Base-by-base conservation (phyloP, 2,797 vertebrate species). In the Sarcoramphus papa region DNA sequence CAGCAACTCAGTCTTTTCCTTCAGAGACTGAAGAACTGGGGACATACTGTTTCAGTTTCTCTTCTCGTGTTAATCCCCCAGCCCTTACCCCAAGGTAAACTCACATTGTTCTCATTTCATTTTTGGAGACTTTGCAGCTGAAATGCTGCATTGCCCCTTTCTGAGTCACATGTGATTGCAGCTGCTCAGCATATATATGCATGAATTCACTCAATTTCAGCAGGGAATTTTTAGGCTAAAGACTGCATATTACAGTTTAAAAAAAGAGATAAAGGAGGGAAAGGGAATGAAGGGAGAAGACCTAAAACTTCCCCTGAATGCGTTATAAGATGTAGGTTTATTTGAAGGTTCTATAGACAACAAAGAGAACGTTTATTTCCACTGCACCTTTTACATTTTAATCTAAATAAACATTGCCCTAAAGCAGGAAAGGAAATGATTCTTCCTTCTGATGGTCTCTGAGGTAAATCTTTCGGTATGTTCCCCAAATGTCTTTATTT, bases 351-450 rank as follows among this genome's bases (percentile, higher is more conserved):
- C 72, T 92, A 57, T 24, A 60, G 85, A 64, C 41, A 80, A 33
- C 31, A 94, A 81, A 65, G 27, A 83, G 25, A 47, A 91, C 4
- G 1, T 77, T 92, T 85, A 59, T 76, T 95, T 95, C 50, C 65
- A 68, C 65, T 84, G 40, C 33, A 94, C 60, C 75, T 94, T 90
- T 90, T 68, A 62, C 28, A 40, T 74, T 92, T 91, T 90, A 90
- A 91, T 90, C 81, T 94, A 88, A 95, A 93, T 92, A 93, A 93
- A 81, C 57, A 31, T 72, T 90, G 75, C 76, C 91, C 72, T 85
- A 81, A 85, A 88, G 91, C 72, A 78, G 20, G 40, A 95, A 88
- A 93, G 87, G 92, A 97, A 96, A 96, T 95, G 1, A 94, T 63
- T 92, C 43, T 86, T 91, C 60, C 54, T 90, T 92, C 85, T 84